These are phyloP conservation scores for Tryphoninae sp. DNA, from an alignment of 2,888 invertebrate species.

Conservation along the genomic window DNA sequence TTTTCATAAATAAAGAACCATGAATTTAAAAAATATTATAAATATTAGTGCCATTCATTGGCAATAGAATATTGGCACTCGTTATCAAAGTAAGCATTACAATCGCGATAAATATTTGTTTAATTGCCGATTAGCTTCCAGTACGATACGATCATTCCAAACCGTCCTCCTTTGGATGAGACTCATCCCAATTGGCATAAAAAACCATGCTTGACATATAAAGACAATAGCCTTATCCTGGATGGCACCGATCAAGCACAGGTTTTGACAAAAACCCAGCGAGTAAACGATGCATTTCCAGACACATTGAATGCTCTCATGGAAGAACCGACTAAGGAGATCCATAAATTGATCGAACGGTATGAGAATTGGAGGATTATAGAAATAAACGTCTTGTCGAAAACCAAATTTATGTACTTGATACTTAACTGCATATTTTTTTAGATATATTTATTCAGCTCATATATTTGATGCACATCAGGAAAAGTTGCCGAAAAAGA, in stretches of 20 bases:
- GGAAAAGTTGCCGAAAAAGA: slow-evolving; percentile 88
- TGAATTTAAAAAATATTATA: slow-evolving; percentile 1
- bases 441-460: slow-evolving; percentile 84
- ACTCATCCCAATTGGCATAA: slow-evolving; percentile 87
- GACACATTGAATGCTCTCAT: slow-evolving; percentile 82
- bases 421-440: slow-evolving; percentile 83
- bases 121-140: slow-evolving; percentile 71
- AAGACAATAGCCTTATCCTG: slow-evolving; percentile 85
- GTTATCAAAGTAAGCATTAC: slow-evolving; percentile 70
- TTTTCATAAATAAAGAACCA: slow-evolving; percentile 36
- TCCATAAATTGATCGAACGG: slow-evolving; percentile 83
- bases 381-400: neutral
- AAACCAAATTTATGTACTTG: slow-evolving; percentile 42
- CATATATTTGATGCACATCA: slow-evolving; percentile 91
- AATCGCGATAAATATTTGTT: neutral
- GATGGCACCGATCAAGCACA: slow-evolving; percentile 91
- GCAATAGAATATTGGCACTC: slow-evolving; percentile 63
- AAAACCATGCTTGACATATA: slow-evolving; percentile 84
- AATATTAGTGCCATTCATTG: slow-evolving; percentile 31
- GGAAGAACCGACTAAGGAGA: slow-evolving; percentile 80
- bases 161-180: slow-evolving; percentile 81
- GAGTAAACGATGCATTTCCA: slow-evolving; percentile 85
- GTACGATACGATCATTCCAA: slow-evolving; percentile 17
- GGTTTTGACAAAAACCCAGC: slow-evolving; percentile 90
- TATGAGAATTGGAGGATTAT: slow-evolving; percentile 77